These are phyloP conservation scores for Oreohelix idahoensis DNA, from an alignment of 1,140 invertebrate genomes.

Conservation along the genomic window DNA sequence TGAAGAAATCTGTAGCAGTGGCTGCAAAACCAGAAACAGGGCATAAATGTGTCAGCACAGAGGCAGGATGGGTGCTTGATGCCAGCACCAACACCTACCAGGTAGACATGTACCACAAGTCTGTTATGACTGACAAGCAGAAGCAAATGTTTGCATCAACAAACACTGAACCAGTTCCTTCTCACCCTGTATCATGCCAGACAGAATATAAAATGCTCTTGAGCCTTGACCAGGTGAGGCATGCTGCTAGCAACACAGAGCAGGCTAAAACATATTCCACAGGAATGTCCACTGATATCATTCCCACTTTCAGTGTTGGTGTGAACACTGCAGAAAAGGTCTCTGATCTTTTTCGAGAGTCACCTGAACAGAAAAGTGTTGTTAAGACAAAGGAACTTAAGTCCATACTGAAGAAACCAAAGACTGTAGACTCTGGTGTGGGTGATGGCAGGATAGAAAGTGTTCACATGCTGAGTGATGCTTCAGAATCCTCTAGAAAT, in stretches of 20 bases:
- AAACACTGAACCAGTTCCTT: constrained; percentile 61
- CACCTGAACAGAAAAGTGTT: constrained; percentile 14
- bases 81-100: constrained; percentile 63
- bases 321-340: constrained; percentile 34
- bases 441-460: background rate
- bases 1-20: constrained; percentile 58
- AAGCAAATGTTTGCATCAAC: constrained; percentile 53
- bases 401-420: constrained; percentile 13
- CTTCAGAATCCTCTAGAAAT: background rate
- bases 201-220: constrained; percentile 66
- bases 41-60: constrained; percentile 59
- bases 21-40: constrained; percentile 59
- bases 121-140: constrained; percentile 66
- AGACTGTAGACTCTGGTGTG: constrained; percentile 11
- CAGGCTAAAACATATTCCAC: constrained; percentile 46
- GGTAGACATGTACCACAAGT: constrained; percentile 60
- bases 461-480: constrained; percentile 1
- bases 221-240: constrained; percentile 58
- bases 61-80: constrained; percentile 66
- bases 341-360: background rate
- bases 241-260: constrained; percentile 61
- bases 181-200: constrained; percentile 42
- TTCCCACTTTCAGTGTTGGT: constrained; percentile 42
- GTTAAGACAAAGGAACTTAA: constrained; percentile 17
- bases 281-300: constrained; percentile 48